These are phyloP conservation scores for Pycnomerus fuliginosus DNA, from an alignment of 2,888 invertebrate genomes.

Conservation along the genomic window DNA sequence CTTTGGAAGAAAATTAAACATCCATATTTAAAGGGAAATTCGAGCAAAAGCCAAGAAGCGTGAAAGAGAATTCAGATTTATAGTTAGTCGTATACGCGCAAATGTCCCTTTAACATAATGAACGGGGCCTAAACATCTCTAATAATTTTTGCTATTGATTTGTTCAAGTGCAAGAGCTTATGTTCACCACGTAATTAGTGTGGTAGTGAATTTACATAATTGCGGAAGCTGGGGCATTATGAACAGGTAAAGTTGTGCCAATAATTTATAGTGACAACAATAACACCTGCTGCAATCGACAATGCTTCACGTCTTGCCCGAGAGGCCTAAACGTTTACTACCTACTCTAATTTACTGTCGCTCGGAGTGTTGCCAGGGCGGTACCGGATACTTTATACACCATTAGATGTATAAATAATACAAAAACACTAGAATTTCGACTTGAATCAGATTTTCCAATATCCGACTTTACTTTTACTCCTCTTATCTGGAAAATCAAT, in stretches of 20 bases:
- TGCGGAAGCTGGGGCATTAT: slow-evolving; percentile 46
- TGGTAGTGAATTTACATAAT: slow-evolving; percentile 47
- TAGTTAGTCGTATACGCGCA: slow-evolving; percentile 25
- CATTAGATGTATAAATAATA: slow-evolving; percentile 20
- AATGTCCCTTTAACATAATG: slow-evolving; percentile 25
- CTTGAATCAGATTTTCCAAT: slow-evolving; percentile 8
- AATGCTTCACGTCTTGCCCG: slow-evolving; percentile 41
- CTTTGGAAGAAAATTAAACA: slow-evolving; percentile 31
- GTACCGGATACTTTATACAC: slow-evolving; percentile 22
- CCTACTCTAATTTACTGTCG: slow-evolving; percentile 32
- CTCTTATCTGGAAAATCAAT: slow-evolving; percentile 14
- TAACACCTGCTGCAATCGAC: slow-evolving; percentile 53
- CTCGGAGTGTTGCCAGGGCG: slow-evolving; percentile 30
- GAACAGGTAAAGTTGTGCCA: slow-evolving; percentile 51
- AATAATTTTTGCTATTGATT: slow-evolving; percentile 29
- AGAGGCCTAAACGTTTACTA: slow-evolving; percentile 33
- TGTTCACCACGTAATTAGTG: slow-evolving; percentile 36
- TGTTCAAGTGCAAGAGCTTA: slow-evolving; percentile 30
- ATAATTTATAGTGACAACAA: slow-evolving; percentile 53
- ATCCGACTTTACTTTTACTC: slow-evolving; percentile 11
- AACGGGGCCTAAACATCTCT: slow-evolving; percentile 22
- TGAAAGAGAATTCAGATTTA: slow-evolving; percentile 31
- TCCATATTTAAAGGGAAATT: slow-evolving; percentile 31
- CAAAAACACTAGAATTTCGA: slow-evolving; percentile 7
- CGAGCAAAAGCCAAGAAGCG: slow-evolving; percentile 25